These are phyloP conservation scores for Xenops minutus DNA, from an alignment of 2,797 vertebrate genomes.

Conservation along the genomic window DNA sequence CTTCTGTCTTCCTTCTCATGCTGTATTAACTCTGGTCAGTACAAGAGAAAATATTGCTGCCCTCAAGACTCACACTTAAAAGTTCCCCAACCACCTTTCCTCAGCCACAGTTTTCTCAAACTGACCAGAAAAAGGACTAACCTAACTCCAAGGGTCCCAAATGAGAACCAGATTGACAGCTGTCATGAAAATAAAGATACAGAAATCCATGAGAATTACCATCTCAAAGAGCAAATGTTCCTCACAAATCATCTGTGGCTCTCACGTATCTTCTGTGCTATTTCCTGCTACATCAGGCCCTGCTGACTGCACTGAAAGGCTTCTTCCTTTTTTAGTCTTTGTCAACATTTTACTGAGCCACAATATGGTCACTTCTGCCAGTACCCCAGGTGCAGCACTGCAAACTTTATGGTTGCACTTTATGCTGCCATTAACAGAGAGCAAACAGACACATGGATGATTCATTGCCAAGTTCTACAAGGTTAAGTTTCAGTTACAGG, in stretches of 20 bases:
- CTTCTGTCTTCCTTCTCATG: background rate
- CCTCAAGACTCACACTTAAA: background rate
- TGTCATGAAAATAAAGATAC: background rate
- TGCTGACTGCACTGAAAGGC: background rate
- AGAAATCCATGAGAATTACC: background rate
- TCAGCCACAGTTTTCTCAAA: background rate
- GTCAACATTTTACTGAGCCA: background rate
- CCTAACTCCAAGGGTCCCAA: background rate
- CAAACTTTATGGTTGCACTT: slow-evolving; percentile 46
- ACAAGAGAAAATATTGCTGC: background rate
- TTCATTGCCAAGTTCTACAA: slow-evolving; percentile 68
- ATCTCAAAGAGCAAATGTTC: background rate
- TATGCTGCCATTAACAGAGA: slow-evolving; percentile 70
- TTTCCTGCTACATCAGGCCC: background rate
- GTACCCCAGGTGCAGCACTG: slow-evolving; percentile 40
- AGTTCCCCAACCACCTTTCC: background rate
- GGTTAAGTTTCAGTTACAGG: slow-evolving; percentile 70
- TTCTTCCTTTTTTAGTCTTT: background rate
- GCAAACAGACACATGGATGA: slow-evolving; percentile 68
- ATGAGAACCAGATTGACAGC: background rate
- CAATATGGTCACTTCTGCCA: background rate
- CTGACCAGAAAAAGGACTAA: background rate
- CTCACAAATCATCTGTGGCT: background rate
- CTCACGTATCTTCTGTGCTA: background rate
- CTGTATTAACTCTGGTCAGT: background rate